Conservation (phyloP, 2,797 vertebrate species). For the Sardinella longiceps region DNA sequence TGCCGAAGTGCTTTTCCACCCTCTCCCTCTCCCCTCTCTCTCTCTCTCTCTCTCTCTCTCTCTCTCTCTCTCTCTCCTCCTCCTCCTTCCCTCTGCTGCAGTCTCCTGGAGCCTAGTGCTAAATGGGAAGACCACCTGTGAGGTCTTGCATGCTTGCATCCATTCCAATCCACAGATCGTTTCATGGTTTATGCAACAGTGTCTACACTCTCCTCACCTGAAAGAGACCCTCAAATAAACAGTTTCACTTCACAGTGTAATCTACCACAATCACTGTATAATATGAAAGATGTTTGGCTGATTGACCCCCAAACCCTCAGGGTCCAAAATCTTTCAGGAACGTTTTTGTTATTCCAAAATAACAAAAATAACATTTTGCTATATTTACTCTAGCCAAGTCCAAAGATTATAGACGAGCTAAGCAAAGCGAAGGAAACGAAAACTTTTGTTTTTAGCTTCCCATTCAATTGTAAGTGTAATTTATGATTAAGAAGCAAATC, state of each 20-base stretch:
- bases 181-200: slow-evolving; percentile 8
- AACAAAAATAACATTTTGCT: background rate
- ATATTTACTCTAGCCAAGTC: background rate
- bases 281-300: background rate
- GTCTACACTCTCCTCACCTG: background rate
- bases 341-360: no score
- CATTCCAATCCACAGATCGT: background rate
- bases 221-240: background rate
- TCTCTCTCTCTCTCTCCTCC: no score
- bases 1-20: background rate
- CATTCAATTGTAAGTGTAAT: background rate
- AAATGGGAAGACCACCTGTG: slow-evolving; percentile 17
- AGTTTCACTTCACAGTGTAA: background rate
- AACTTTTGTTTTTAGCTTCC: background rate
- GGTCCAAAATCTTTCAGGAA: background rate
- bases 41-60: no score
- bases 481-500: background rate
- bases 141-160: background rate
- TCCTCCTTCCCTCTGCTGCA: background rate
- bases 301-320: background rate
- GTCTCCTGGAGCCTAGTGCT: background rate
- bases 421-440: background rate
- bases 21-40: background rate
- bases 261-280: background rate
- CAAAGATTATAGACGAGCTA: background rate